Conservation (phyloP, 2,888 invertebrate species). For the Dinocampus coccinellae region DNA sequence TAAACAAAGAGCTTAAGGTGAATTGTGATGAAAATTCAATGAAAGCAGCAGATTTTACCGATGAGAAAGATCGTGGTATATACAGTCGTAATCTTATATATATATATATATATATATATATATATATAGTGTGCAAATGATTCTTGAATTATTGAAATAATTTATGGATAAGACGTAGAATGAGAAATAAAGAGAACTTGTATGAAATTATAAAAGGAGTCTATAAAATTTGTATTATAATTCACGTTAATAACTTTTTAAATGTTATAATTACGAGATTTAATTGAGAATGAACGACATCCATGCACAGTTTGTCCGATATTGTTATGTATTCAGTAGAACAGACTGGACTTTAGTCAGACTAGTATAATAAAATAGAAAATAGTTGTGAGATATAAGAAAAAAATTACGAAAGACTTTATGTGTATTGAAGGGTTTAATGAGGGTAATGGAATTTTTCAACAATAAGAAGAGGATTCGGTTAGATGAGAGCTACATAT, state of each 20-base stretch:
- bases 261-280: not conserved
- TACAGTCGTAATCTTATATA: conserved; percentile 21
- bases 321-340: not conserved
- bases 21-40: conserved; percentile 62
- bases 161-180: not conserved
- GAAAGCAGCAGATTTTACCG: conserved; percentile 57
- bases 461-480: not conserved
- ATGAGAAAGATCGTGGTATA: conserved; percentile 39
- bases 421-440: no score
- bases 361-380: not conserved
- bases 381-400: not conserved
- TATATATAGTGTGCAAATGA: no score
- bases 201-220: no score
- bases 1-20: conserved; percentile 59
- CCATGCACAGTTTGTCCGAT: not conserved
- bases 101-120: no score
- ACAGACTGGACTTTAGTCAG: not conserved
- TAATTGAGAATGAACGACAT: not conserved
- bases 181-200: not conserved
- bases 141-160: conserved; percentile 49
- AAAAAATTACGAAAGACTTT: not conserved
- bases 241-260: no score
- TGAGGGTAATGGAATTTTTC: not conserved
- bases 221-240: no score
- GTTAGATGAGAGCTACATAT: not conserved